Conservation (phyloP, 2,888 invertebrate genomes). For the Mimumesa dahlbomi region DNA sequence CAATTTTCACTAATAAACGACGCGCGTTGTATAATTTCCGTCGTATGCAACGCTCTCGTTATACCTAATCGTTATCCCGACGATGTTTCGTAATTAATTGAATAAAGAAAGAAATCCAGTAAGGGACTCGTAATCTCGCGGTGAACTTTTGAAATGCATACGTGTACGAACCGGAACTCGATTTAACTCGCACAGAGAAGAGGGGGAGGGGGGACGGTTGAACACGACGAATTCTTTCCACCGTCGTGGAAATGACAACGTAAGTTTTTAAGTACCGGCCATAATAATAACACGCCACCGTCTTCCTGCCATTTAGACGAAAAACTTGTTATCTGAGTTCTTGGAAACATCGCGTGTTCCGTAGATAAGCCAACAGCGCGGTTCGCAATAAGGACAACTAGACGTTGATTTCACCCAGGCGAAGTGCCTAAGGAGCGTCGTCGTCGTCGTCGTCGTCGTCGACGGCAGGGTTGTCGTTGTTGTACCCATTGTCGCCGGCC, state of each 20-base stretch:
- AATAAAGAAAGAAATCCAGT: no score
- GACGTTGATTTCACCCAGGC: slow-evolving; percentile 22
- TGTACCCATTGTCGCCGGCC: slow-evolving; percentile 37
- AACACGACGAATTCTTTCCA: neutral
- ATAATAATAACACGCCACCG: slow-evolving; percentile 16
- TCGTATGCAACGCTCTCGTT: no score
- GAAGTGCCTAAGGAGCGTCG: slow-evolving; percentile 2
- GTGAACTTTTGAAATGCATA: neutral
- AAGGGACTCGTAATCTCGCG: no score
- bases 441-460: slow-evolving; percentile 21
- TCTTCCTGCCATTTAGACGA: slow-evolving; percentile 27
- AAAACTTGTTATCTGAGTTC: slow-evolving; percentile 55
- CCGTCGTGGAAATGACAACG: slow-evolving; percentile 5
- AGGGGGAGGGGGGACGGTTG: no score
- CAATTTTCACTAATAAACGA: slow-evolving; percentile 1
- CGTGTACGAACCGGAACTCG: neutral
- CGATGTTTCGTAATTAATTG: no score
- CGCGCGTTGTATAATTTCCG: neutral
- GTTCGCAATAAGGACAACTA: slow-evolving; percentile 56
- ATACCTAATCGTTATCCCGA: no score
- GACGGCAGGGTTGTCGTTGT: slow-evolving; percentile 29
- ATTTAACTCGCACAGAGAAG: neutral
- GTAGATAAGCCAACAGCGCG: slow-evolving; percentile 56
- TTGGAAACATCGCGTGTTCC: slow-evolving; percentile 57
- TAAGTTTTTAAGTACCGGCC: slow-evolving; percentile 23